Evolutionary conservation across 2,113 vertebrate genomes (phyloP).

Genomic region (Galeopterus variegatus): DNA sequence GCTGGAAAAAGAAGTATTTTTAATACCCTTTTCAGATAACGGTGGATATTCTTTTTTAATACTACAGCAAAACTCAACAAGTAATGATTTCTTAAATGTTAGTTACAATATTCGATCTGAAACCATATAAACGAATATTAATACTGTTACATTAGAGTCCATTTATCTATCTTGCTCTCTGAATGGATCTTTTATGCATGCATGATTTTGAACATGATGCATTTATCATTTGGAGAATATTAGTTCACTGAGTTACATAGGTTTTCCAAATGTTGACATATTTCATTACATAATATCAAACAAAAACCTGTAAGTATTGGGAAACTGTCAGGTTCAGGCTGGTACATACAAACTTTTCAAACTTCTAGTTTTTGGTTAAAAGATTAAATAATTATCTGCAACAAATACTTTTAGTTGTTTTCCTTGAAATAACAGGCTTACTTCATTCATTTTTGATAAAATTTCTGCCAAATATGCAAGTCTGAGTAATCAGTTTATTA

Average conservation of each 20-base stretch:
- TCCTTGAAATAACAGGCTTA: not conserved
- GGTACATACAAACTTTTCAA: not conserved
- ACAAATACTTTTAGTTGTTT: not conserved
- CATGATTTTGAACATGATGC: not conserved
- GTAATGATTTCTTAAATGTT: not conserved
- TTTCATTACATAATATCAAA: not conserved
- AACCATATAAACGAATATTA: not conserved
- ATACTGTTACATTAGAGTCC: not conserved
- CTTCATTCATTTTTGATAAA: not conserved
- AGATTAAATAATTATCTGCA: not conserved
- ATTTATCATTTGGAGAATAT: conserved; percentile 7
- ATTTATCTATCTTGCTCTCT: not conserved
- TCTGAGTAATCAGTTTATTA: not conserved
- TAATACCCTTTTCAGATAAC: not conserved
- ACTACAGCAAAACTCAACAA: not conserved
- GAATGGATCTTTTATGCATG: not conserved
- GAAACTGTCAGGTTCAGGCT: not conserved
- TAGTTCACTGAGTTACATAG: not conserved
- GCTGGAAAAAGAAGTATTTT: not conserved
- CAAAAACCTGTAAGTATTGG: not conserved
- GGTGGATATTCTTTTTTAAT: not conserved
- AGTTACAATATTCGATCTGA: not conserved
- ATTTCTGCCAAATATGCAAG: not conserved
- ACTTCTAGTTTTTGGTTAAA: not conserved
- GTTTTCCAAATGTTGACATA: not conserved